A percentile compares a stretch with the other conserved stretches of the same genome.
These are phyloP conservation scores for Astatotilapia flaviijosephi DNA, from an alignment of 2,113 vertebrate genomes.

Conservation along the genomic window DNA sequence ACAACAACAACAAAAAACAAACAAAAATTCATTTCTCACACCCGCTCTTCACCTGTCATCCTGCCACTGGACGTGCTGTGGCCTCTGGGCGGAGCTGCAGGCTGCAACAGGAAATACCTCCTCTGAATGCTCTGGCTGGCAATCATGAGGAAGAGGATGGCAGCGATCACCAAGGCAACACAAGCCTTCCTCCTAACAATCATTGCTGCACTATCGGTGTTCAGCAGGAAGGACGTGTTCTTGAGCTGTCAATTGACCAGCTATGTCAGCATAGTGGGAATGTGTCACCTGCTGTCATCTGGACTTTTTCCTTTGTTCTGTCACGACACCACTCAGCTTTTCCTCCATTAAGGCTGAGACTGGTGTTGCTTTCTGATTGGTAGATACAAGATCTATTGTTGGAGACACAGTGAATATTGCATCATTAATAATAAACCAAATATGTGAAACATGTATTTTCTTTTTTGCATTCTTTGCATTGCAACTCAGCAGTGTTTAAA, in stretches of 20 bases:
- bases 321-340: not conserved
- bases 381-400: not conserved
- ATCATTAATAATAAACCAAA: not conserved
- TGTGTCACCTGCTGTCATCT: constrained; percentile 6
- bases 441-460: not conserved
- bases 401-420: not conserved
- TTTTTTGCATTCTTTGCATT: not conserved
- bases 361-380: not conserved
- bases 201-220: constrained; percentile 37
- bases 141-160: constrained; percentile 66
- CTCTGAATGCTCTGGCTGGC: constrained; percentile 61
- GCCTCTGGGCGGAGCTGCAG: not conserved
- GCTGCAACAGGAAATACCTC: not conserved
- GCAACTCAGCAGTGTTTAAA: not conserved
- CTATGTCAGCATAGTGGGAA: not conserved
- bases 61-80: not conserved
- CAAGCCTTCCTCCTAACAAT: constrained; percentile 62
- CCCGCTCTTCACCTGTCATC: constrained; percentile 12
- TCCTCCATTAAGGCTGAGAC: not conserved
- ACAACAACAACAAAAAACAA: not conserved
- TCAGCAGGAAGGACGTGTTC: not conserved
- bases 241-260: not conserved
- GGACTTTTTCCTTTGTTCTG: not conserved
- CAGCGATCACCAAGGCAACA: constrained; percentile 8
- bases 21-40: not conserved